Percentiles rank a stretch among this genome's conserved stretches.
Conservation (phyloP, 2,888 invertebrate species). For the Drosophila barbarae region DNA sequence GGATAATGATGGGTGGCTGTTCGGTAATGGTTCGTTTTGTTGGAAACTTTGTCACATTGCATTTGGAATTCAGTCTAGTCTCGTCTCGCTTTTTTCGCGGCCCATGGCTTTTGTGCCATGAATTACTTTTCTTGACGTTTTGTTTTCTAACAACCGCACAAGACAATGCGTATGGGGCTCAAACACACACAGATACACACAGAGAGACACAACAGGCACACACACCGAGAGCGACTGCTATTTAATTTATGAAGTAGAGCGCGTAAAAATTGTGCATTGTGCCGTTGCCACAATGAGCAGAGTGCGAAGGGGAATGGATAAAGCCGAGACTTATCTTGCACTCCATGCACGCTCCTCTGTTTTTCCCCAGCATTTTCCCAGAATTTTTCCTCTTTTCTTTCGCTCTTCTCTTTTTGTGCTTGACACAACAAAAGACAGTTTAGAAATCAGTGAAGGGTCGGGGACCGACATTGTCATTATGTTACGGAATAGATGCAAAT, state of each 20-base stretch:
- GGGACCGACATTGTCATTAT: conserved; percentile 41
- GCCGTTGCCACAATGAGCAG: conserved; percentile 48
- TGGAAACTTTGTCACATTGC: conserved; percentile 25
- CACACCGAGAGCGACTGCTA: conserved; percentile 49
- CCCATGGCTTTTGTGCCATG: conserved; percentile 57
- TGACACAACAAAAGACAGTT: conserved; percentile 66
- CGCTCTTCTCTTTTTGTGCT: conserved; percentile 10
- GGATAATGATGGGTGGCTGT: conserved; percentile 1
- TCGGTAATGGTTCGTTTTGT: neutral
- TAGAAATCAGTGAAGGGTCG: conserved; percentile 56
- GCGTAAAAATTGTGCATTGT: conserved; percentile 75
- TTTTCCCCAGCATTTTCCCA: conserved; percentile 3
- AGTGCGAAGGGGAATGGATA: conserved; percentile 14
- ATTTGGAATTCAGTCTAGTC: conserved; percentile 44
- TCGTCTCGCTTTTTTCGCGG: conserved; percentile 29
- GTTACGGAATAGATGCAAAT: conserved; percentile 40
- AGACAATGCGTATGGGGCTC: conserved; percentile 60
- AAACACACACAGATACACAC: conserved; percentile 8
- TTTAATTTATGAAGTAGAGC: conserved; percentile 78
- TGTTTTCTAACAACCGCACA: conserved; percentile 69
- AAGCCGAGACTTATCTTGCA: conserved; percentile 57
- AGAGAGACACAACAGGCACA: neutral
- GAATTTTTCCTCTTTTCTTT: neutral
- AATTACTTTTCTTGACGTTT: conserved; percentile 71
- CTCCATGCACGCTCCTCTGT: conserved; percentile 55